Evolutionary conservation across 2,113 vertebrate species (phyloP), one percentile per base, ranked within the genome.

Genomic region (Mastomys coucha): DNA sequence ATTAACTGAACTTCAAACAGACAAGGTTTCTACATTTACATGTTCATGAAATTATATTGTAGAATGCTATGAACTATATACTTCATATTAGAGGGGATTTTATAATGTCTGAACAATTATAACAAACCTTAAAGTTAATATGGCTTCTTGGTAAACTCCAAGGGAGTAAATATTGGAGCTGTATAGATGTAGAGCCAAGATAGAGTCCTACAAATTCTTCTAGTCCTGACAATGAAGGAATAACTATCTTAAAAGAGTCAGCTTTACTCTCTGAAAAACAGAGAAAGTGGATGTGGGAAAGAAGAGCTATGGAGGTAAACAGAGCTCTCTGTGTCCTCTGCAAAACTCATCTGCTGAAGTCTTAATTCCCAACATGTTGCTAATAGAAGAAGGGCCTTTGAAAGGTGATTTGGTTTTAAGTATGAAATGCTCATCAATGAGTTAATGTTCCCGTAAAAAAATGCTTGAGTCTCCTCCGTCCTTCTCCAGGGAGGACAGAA

Each of bases 401-500:
- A 36, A 26, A 33, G 8, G 10, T 56, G 36, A 88, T 69, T 36
- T 17, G 19, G 17, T 31, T 28, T 19, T 24, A 26, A 39, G 31
- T 9, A 87, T 7, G 31, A 45, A n/a, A 17, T 67, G 22, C 12
- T 75, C 17, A 69, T n/a, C 16, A 49, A 70, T n/a, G 33, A 17
- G 87, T 87, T 73, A 72, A n/a, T 75, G 28, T 13, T 56, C 42
- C 31, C 6, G 5, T 69, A 85, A 65, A 60, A 81, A 70, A 88
- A 22, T 2, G 7, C 20, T 3, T 3, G 2, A 87, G 24, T 45
- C 11, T 31, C 12, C 49, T 56, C 1, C 17, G 0, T 14, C 13
- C 1, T 67, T 81, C 16, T 67, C 75, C 7, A 2, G 3, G 45
- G 17, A 49, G 28, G 31, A 67, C 60, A 91, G 20, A 91, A 80